These are phyloP conservation scores for Phalacrocorax carbo DNA, from an alignment of 2,113 vertebrate genomes.

Conservation along the genomic window DNA sequence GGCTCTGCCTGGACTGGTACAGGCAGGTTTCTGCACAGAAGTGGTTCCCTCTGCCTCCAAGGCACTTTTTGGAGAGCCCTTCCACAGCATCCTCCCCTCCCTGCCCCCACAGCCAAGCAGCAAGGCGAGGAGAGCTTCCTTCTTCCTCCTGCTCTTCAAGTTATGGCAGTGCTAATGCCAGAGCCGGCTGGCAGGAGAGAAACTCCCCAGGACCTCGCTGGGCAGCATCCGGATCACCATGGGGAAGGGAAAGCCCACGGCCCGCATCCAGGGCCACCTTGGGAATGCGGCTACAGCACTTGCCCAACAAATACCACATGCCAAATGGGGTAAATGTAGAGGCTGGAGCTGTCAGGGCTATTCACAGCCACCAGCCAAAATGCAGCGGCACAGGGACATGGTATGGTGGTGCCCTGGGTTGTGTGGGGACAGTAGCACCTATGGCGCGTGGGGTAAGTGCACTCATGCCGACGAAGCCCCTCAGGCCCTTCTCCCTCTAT, in stretches of 20 bases:
- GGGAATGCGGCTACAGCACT: not conserved
- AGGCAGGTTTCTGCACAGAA: slow-evolving; percentile 16
- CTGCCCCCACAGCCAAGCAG: not conserved
- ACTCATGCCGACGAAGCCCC: not conserved
- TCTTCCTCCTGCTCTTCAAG: not conserved
- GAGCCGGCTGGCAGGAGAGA: not conserved
- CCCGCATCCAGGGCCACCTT: not conserved
- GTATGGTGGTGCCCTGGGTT: not conserved
- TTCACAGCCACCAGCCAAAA: not conserved
- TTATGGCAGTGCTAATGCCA: not conserved
- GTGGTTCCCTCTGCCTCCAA: not conserved
- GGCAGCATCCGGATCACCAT: not conserved
- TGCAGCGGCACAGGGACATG: not conserved
- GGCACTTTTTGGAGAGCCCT: slow-evolving; percentile 21
- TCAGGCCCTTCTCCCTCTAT: not conserved
- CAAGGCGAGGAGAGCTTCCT: not conserved
- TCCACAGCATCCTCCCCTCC: slow-evolving; percentile 7
- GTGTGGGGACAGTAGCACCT: not conserved
- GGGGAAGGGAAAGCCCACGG: not conserved
- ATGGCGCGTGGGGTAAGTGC: not conserved
- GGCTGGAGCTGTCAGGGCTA: not conserved
- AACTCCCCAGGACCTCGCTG: not conserved
- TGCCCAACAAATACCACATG: not conserved
- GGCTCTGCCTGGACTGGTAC: not conserved
- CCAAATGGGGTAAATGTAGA: not conserved